Percentiles rank a stretch among this genome's conserved stretches.
Conservation (phyloP, 1,140 invertebrate species). For the Mycetomoellerius zeteki region DNA sequence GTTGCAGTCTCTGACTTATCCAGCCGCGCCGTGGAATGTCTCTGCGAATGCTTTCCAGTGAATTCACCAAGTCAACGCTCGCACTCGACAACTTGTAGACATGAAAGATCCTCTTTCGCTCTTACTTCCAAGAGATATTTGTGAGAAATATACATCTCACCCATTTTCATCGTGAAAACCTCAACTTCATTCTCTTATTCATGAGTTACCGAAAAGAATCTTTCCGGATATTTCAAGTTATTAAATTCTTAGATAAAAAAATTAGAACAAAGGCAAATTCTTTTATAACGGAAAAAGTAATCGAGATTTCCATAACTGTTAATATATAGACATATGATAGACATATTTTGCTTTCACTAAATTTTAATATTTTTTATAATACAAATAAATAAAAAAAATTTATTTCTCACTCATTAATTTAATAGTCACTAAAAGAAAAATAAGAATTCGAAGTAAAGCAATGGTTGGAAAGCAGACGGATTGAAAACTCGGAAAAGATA, state of each 20-base stretch:
- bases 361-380: not conserved
- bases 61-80: constrained; percentile 41
- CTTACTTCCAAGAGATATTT: constrained; percentile 12
- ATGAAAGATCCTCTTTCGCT: constrained; percentile 21
- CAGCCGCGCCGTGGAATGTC: constrained; percentile 58
- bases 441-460: not conserved
- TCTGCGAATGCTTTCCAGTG: constrained; percentile 22
- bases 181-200: constrained; percentile 16
- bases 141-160: constrained; percentile 9
- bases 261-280: not conserved
- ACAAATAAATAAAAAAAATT: not conserved
- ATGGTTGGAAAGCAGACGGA: not conserved
- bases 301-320: not conserved
- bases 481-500: not conserved
- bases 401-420: not conserved
- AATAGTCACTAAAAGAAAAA: not conserved
- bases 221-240: not conserved
- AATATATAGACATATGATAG: not conserved
- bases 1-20: constrained; percentile 74
- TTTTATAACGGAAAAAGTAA: not conserved
- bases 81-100: not conserved
- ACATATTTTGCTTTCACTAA: not conserved
- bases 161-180: constrained; percentile 20
- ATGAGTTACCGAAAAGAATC: not conserved
- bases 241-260: not conserved